Conservation (phyloP, 2,888 invertebrate species). For the Sturmia bella region DNA sequence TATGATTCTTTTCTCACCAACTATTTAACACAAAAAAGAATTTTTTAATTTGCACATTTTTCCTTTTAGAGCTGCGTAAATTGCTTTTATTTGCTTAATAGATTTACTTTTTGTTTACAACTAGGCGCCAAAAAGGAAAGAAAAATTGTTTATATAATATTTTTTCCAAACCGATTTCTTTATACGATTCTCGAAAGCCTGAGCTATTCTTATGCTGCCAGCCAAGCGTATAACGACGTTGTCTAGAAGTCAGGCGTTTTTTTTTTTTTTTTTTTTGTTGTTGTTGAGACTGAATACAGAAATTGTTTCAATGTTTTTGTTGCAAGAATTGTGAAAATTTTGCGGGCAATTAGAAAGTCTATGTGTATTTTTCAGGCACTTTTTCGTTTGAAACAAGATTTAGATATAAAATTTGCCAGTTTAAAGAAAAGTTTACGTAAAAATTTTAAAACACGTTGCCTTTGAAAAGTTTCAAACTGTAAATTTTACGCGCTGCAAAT, state of each 20-base stretch:
- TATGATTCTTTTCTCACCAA: background rate
- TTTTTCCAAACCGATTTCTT: background rate
- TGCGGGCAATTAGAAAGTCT: no score
- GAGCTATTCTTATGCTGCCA: constrained; percentile 14
- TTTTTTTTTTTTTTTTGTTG: background rate
- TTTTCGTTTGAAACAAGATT: constrained; percentile 44
- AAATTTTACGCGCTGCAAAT: constrained; percentile 53
- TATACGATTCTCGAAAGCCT: background rate
- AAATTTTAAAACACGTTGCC: constrained; percentile 43
- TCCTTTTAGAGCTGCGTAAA: background rate
- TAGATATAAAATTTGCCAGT: background rate
- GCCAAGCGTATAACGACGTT: no score
- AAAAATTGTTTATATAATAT: constrained; percentile 3
- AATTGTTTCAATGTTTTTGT: constrained; percentile 16
- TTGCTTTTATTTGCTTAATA: background rate
- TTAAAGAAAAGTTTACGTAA: constrained; percentile 54
- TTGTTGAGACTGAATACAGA: no score
- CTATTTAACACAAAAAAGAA: constrained; percentile 13
- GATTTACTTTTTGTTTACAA: constrained; percentile 15
- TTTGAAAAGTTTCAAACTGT: constrained; percentile 43
- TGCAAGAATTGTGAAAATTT: no score
- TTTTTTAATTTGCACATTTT: constrained; percentile 6
- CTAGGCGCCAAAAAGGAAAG: constrained; percentile 41
- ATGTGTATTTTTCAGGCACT: constrained; percentile 53
- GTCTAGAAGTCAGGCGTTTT: constrained; percentile 29